phyloP scores from a whole-genome alignment of 2,888 invertebrate species.

The Acleris laterana region DNA sequence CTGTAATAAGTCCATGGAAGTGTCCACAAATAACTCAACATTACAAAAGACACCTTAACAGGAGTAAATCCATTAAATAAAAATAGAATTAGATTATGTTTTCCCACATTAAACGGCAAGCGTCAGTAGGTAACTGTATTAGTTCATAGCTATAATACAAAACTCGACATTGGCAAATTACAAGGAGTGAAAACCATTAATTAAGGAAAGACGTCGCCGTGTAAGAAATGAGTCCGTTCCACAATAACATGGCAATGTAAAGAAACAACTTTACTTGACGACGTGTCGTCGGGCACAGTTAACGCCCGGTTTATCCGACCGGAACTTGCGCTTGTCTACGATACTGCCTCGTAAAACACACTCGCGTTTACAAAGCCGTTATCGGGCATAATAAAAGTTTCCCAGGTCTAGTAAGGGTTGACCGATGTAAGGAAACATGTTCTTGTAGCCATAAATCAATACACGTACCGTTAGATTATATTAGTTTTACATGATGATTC shows the following conservation, averaged over 20 bases:
- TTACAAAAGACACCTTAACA: too few species aligned
- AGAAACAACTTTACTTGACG: conserved; percentile 30
- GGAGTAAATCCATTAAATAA: too few species aligned
- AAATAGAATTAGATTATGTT: too few species aligned
- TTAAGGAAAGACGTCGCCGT: neutral
- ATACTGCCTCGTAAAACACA: conserved; percentile 60
- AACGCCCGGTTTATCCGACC: conserved; percentile 50
- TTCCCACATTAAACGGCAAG: too few species aligned
- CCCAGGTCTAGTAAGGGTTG: conserved; percentile 36
- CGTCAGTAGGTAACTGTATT: too few species aligned
- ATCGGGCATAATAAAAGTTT: conserved; percentile 60
- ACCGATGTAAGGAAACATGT: neutral
- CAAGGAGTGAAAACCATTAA: too few species aligned
- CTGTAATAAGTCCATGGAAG: too few species aligned
- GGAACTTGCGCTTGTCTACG: conserved; percentile 59
- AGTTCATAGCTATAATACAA: too few species aligned
- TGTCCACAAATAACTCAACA: too few species aligned
- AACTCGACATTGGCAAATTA: too few species aligned
- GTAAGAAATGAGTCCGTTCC: neutral
- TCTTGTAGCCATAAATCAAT: neutral
- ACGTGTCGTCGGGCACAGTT: conserved; percentile 38
- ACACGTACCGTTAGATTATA: neutral
- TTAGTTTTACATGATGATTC: neutral
- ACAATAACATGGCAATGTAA: conserved; percentile 3
- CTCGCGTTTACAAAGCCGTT: conserved; percentile 62